phyloP scores from a whole-genome alignment of 2,113 vertebrate genomes.

The Crotophaga sulcirostris region DNA sequence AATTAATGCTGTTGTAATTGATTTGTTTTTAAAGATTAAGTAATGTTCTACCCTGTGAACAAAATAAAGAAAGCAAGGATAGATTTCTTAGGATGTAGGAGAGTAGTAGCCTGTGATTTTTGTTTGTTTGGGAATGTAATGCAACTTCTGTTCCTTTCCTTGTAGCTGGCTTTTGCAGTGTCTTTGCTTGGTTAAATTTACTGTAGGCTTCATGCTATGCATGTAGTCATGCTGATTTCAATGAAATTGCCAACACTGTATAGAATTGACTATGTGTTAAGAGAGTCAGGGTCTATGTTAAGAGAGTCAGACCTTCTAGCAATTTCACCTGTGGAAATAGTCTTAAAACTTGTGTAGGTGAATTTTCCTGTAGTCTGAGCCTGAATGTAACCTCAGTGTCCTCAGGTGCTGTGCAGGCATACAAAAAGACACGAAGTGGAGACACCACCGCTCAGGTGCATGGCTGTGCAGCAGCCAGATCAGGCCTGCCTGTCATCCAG shows the following conservation, averaged over 20 bases:
- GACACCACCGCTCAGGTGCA: too few species aligned
- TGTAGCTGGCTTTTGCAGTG: not conserved
- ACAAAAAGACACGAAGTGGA: not conserved
- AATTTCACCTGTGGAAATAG: not conserved
- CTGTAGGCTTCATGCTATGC: not conserved
- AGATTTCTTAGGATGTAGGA: not conserved
- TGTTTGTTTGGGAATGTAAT: not conserved
- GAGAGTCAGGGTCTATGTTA: not conserved
- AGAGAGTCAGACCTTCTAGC: not conserved
- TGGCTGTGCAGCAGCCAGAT: not conserved
- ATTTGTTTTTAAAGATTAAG: not conserved
- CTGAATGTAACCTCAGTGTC: not conserved
- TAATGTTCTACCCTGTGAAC: not conserved
- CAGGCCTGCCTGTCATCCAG: not conserved
- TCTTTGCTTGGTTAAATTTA: not conserved
- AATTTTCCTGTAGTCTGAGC: not conserved
- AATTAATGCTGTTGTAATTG: not conserved
- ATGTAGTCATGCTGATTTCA: not conserved
- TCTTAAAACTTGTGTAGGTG: not conserved
- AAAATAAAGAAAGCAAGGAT: not conserved
- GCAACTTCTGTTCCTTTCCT: not conserved
- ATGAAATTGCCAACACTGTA: not conserved
- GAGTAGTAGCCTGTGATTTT: not conserved
- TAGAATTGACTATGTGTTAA: not conserved
- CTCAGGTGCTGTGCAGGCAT: not conserved